Evolutionary conservation across 2,888 invertebrate species (phyloP), one percentile per base, ranked within the genome.

Genomic region (Lacanobia wlatinum): DNA sequence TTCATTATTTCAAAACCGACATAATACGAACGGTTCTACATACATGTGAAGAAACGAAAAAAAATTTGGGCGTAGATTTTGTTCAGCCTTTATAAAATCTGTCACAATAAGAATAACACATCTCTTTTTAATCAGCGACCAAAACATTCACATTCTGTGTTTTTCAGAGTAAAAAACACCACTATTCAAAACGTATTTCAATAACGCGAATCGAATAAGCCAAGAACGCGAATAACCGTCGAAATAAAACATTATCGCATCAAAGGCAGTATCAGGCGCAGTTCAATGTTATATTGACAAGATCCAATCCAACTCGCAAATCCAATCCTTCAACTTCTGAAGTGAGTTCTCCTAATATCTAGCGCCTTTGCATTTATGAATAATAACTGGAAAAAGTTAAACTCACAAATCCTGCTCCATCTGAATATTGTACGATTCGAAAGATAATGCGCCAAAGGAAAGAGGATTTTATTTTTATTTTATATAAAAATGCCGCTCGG

Each of bases 321-420:
- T 89, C 89, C 89, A 90, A 93, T 92, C 92, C 92, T 89, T 92
- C 90, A 92, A 93, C 90, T 92, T 93, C 86, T 86, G 89, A 87
- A 94, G 92, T 90, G 92, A 93, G 90, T 92, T 91, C 90, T 87
- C 88, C 93, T 93, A 92, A 94, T 94, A 94, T 93, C 92, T 91
- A 87, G 86, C 90, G 92, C 91, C 92, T 95, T 94, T 94, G 95
- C 94, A 95, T 95, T 94, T 92, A 95, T 95, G 95, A 95, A 95
- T 95, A 95, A 94, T 95, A 95, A 93, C 92, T 92, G 90, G 90
- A 92, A 92, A 94, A 95, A 95, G 93, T 95, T 95, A 88, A 92
- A 94, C 92, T 93, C 91, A 87, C 90, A 92, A 94, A 95, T 92
- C 93, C 94, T 88, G 86, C 91, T 91, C 87, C 88, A 90, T 92